A percentile compares a stretch with the other conserved stretches of the same genome.
phyloP scores from a whole-genome alignment of 1,140 invertebrate species.

The Euwallacea fornicatus region DNA sequence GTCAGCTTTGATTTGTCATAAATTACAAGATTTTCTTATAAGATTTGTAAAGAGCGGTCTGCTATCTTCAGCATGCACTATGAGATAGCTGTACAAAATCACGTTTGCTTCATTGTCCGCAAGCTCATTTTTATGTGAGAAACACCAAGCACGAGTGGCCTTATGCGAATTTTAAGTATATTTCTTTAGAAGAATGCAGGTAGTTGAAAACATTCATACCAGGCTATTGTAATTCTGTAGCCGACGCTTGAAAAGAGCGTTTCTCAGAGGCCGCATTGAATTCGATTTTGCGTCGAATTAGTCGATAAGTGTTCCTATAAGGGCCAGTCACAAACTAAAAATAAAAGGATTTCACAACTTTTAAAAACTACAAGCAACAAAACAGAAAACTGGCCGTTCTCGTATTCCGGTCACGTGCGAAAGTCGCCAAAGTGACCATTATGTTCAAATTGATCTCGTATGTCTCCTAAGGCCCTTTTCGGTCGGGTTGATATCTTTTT shows the following conservation, averaged over 20 bases:
- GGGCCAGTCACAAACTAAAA: not conserved
- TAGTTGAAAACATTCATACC: not conserved
- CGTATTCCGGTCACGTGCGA: conserved; percentile 18
- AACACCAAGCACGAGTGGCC: not conserved
- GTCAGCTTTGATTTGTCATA: no score
- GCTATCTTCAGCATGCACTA: no score
- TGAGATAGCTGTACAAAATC: not conserved
- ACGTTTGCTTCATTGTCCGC: not conserved
- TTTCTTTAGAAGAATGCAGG: not conserved
- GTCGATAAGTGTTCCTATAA: not conserved
- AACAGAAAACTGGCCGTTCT: no score
- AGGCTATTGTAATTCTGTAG: not conserved
- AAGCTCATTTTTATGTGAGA: conserved; percentile 4
- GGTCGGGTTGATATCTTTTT: conserved; percentile 31
- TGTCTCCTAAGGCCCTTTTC: conserved; percentile 21
- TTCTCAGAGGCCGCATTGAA: not conserved
- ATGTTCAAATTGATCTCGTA: conserved; percentile 36
- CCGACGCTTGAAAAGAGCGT: not conserved
- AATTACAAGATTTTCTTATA: no score
- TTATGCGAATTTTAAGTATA: conserved; percentile 2
- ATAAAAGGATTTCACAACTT: no score
- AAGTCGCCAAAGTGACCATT: conserved; percentile 32
- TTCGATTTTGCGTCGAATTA: no score
- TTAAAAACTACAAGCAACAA: no score
- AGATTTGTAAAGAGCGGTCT: not conserved